These are phyloP conservation scores for Rotaria socialis DNA, from an alignment of 2,888 invertebrate genomes.

Conservation along the genomic window DNA sequence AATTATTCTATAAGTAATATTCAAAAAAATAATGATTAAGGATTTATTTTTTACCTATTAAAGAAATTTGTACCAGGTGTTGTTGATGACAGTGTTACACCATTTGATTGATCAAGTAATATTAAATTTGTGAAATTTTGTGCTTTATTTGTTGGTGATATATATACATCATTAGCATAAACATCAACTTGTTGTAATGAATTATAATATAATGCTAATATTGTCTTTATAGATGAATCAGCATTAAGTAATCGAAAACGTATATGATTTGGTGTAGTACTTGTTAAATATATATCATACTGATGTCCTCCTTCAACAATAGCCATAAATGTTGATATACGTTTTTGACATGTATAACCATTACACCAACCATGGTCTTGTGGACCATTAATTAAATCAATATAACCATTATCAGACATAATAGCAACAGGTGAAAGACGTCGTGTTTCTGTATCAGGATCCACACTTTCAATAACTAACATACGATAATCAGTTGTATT, in stretches of 20 bases:
- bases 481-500: constrained; percentile 36
- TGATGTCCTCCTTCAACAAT: constrained; percentile 53
- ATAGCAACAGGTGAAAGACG: constrained; percentile 44
- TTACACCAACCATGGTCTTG: constrained; percentile 59
- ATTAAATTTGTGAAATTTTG: neutral
- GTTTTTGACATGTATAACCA: constrained; percentile 56
- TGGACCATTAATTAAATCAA: constrained; percentile 58
- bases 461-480: constrained; percentile 46
- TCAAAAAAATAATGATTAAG: no score
- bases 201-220: constrained; percentile 37
- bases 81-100: neutral
- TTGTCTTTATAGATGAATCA: constrained; percentile 24
- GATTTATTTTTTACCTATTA: neutral
- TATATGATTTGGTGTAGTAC: constrained; percentile 44
- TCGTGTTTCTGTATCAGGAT: constrained; percentile 40
- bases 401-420: constrained; percentile 49
- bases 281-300: constrained; percentile 43
- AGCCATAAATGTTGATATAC: constrained; percentile 54
- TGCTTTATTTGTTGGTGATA: constrained; percentile 37
- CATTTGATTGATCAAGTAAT: neutral
- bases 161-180: constrained; percentile 38
- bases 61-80: constrained; percentile 23
- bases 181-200: constrained; percentile 44
- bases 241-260: constrained; percentile 45
- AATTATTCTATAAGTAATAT: neutral